Percentiles rank a stretch among this genome's conserved stretches.
These are phyloP conservation scores for Epiperipatus broadwayi DNA, from an alignment of 2,888 invertebrate genomes.

Conservation along the genomic window DNA sequence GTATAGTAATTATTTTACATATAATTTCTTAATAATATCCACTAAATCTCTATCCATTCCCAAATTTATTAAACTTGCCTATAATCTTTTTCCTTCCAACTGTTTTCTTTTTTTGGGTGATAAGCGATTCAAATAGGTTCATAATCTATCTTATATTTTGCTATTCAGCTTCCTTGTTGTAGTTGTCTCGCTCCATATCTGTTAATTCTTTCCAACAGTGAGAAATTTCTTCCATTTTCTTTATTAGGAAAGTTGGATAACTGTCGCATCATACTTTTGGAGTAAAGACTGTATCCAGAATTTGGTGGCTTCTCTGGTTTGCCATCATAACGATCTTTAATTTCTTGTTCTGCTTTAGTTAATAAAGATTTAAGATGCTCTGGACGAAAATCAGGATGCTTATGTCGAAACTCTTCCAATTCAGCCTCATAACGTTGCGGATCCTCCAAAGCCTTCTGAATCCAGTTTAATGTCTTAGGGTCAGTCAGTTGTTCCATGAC, in stretches of 20 bases:
- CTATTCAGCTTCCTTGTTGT: conserved; percentile 29
- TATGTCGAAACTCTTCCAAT: conserved; percentile 18
- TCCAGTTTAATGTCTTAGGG: conserved; percentile 35
- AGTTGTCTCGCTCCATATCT: conserved; percentile 31
- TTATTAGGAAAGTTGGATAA: conserved; percentile 30
- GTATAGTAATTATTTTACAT: too few species aligned
- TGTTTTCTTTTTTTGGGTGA: too few species aligned
- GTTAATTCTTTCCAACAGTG: conserved; percentile 33
- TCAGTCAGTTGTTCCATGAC: conserved; percentile 33
- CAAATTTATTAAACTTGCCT: too few species aligned
- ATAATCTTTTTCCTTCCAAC: too few species aligned
- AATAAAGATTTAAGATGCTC: conserved; percentile 26
- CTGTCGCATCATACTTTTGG: conserved; percentile 31
- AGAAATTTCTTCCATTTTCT: conserved; percentile 33
- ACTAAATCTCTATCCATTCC: too few species aligned
- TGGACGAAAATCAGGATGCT: conserved; percentile 20
- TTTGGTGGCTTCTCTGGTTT: conserved; percentile 37
- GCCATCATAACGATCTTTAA: conserved; percentile 32
- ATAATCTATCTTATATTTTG: too few species aligned
- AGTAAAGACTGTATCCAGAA: conserved; percentile 36
- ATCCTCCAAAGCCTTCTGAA: conserved; percentile 25
- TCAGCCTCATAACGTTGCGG: conserved; percentile 21
- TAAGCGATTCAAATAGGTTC: too few species aligned
- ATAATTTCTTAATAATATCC: too few species aligned
- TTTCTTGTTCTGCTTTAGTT: conserved; percentile 34